These are phyloP conservation scores for Oreotragus oreotragus DNA, from an alignment of 2,113 vertebrate species.

Conservation along the genomic window DNA sequence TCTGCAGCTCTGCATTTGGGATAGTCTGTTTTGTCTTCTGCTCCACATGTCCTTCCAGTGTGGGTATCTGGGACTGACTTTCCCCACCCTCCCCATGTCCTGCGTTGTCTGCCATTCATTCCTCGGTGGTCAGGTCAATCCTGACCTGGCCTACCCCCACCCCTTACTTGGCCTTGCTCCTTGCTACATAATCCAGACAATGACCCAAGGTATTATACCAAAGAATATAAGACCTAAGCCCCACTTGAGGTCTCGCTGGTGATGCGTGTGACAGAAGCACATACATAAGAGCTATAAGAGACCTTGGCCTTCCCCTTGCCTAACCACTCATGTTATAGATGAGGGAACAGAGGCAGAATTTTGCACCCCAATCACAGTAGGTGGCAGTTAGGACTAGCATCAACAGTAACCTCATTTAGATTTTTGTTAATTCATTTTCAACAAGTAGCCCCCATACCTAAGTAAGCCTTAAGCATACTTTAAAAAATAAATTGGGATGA, in stretches of 20 bases:
- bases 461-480: not conserved
- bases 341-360: not conserved
- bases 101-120: not conserved
- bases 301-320: not conserved
- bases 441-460: not conserved
- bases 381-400: not conserved
- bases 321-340: not conserved
- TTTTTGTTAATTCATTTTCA: slow-evolving; percentile 23
- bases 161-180: not conserved
- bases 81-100: too few species aligned
- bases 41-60: not conserved
- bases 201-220: not conserved
- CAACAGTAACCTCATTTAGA: not conserved
- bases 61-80: not conserved
- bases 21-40: not conserved
- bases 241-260: not conserved
- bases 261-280: not conserved
- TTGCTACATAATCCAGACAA: not conserved
- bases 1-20: not conserved
- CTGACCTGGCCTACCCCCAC: not conserved
- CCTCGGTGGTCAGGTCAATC: not conserved
- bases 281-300: not conserved
- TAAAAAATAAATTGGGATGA: not conserved
- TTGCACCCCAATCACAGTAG: not conserved
- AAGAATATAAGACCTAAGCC: not conserved